Evolutionary conservation across 2,113 vertebrate genomes (phyloP).

Genomic region (Siphamia tubifer): DNA sequence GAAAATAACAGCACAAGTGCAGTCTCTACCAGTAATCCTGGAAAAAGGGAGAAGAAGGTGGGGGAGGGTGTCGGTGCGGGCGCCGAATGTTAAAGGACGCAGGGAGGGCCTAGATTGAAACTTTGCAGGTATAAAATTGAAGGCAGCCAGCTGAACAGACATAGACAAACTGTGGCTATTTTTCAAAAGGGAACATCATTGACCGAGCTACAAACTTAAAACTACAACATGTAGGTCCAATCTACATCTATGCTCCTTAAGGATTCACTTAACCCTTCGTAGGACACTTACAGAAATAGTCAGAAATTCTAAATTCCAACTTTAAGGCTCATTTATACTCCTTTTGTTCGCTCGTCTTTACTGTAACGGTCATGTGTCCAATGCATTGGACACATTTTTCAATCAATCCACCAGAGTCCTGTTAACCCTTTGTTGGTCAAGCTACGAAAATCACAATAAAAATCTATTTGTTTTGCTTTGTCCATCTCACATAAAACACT

Average conservation of each 20-base stretch:
- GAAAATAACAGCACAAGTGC: conserved; percentile 77
- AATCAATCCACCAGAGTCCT: no score
- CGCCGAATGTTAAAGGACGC: conserved; percentile 77
- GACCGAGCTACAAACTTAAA: conserved; percentile 43
- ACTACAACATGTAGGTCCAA: conserved; percentile 19
- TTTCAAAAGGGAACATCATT: conserved; percentile 65
- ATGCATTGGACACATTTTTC: no score
- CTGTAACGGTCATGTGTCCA: no score
- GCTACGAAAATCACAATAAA: no score
- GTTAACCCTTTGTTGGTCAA: no score
- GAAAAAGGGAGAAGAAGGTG: conserved; percentile 52
- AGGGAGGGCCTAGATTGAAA: conserved; percentile 78
- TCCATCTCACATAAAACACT: no score
- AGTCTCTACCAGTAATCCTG: conserved; percentile 74
- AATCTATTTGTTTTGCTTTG: no score
- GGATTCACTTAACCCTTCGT: conserved; percentile 15
- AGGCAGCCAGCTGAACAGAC: conserved; percentile 81
- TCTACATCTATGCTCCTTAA: conserved; percentile 41
- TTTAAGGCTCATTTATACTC: no score
- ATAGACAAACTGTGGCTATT: conserved; percentile 69
- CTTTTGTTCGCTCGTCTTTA: no score
- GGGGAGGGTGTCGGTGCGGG: conserved; percentile 52
- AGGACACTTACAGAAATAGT: no score
- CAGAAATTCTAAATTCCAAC: no score
- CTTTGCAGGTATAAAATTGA: conserved; percentile 85